phyloP scores from a whole-genome alignment of 2,888 invertebrate species.

The Ochropleura leucogaster region DNA sequence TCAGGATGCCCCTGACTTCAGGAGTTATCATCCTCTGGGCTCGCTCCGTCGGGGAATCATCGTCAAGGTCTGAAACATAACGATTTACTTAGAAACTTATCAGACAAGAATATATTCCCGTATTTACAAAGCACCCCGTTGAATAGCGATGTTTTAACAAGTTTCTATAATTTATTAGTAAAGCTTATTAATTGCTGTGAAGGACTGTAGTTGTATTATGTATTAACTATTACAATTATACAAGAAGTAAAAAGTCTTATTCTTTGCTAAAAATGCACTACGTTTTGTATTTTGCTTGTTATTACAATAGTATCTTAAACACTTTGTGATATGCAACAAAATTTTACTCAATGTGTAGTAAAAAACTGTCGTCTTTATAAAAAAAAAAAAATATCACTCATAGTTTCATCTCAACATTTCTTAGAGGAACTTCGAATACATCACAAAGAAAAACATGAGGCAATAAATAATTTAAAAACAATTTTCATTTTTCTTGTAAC shows the following conservation, averaged over 20 bases:
- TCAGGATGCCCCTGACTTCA: slow-evolving; percentile 90
- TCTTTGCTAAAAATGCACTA: neutral
- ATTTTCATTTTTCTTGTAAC: slow-evolving; percentile 39
- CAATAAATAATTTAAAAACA: slow-evolving; percentile 40
- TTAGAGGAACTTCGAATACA: slow-evolving; percentile 13
- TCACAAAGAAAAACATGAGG: slow-evolving; percentile 23
- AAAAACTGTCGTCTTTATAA: neutral
- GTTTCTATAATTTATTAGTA: slow-evolving; percentile 57
- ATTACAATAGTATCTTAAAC: neutral
- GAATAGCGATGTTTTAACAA: slow-evolving; percentile 47
- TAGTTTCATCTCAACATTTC: slow-evolving; percentile 1
- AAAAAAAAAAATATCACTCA: neutral
- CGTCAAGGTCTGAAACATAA: slow-evolving; percentile 82
- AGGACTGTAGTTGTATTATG: neutral
- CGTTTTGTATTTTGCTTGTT: neutral
- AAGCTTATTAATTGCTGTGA: slow-evolving; percentile 48
- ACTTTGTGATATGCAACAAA: neutral
- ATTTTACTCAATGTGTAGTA: neutral
- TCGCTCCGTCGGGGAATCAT: slow-evolving; percentile 86
- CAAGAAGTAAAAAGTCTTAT: neutral
- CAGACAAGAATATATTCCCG: neutral
- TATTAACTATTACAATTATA: neutral
- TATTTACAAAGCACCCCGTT: slow-evolving; percentile 50
- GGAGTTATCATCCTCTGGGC: slow-evolving; percentile 90
- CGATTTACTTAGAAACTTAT: slow-evolving; percentile 7